Conservation (phyloP, 2,113 vertebrate species). For the Saccopteryx leptura region DNA sequence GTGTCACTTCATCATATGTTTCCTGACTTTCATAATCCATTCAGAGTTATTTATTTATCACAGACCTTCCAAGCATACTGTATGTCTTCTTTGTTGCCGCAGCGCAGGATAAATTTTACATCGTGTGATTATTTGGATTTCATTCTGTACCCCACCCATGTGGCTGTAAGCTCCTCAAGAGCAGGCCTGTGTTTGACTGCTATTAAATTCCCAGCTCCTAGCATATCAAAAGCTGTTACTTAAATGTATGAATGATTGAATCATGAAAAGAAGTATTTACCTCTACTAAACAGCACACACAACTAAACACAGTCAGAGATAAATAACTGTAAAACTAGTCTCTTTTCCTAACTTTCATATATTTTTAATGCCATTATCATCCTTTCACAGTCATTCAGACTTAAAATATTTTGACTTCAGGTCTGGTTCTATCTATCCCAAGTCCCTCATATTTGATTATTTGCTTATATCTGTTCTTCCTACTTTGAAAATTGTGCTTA, state of each 20-base stretch:
- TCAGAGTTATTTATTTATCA: not conserved
- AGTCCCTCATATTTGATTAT: not conserved
- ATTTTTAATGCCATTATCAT: not conserved
- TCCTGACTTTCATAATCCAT: slow-evolving; percentile 10
- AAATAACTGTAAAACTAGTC: not conserved
- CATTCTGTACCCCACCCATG: not conserved
- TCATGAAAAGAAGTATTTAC: slow-evolving; percentile 24
- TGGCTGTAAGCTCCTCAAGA: not conserved
- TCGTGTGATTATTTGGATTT: not conserved
- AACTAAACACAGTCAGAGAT: not conserved
- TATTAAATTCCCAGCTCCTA: not conserved
- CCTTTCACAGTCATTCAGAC: not conserved
- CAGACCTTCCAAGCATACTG: not conserved
- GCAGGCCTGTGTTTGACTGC: not conserved
- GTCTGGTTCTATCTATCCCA: not conserved
- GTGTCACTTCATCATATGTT: not conserved
- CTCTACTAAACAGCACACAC: not conserved
- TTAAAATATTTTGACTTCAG: slow-evolving; percentile 21
- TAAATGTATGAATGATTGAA: not conserved
- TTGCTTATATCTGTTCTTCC: not conserved
- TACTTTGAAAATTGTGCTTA: not conserved
- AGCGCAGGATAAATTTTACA: not conserved
- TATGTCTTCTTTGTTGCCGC: not conserved
- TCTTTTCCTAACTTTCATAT: not conserved
- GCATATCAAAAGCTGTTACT: not conserved